Percentiles rank a stretch among this genome's conserved stretches.
Conservation (phyloP, 2,113 vertebrate species). For the Paralichthys olivaceus region DNA sequence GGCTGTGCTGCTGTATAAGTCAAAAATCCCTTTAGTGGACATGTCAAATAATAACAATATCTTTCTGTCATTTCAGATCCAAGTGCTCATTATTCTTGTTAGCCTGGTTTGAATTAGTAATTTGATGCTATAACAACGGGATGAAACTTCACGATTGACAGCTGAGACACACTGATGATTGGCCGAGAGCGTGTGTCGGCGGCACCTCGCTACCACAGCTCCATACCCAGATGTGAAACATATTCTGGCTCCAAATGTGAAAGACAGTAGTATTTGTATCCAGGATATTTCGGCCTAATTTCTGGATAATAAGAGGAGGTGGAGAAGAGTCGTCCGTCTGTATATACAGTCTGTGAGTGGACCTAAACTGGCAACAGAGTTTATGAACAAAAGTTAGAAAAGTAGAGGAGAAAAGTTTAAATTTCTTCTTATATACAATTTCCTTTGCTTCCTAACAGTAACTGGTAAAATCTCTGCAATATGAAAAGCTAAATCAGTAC, state of each 20-base stretch:
- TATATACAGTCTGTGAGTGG: background rate
- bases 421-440: background rate
- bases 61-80: too few relatives aligned
- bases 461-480: too few relatives aligned
- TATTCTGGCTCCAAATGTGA: too few relatives aligned
- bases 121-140: background rate
- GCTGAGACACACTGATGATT: background rate
- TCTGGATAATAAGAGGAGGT: too few relatives aligned
- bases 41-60: too few relatives aligned
- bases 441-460: background rate
- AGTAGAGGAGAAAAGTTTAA: background rate
- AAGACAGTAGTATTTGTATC: too few relatives aligned
- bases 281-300: too few relatives aligned
- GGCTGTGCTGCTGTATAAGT: background rate
- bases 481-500: too few relatives aligned
- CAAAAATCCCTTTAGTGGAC: background rate
- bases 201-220: too few relatives aligned
- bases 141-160: background rate
- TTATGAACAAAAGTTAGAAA: background rate
- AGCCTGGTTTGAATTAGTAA: background rate
- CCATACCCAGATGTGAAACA: too few relatives aligned
- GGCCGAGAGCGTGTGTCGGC: background rate
- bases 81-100: background rate
- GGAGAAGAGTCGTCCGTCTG: too few relatives aligned
- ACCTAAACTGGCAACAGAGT: background rate